These are phyloP conservation scores for Lepus timidus DNA, from an alignment of 2,113 vertebrate species.

Conservation along the genomic window DNA sequence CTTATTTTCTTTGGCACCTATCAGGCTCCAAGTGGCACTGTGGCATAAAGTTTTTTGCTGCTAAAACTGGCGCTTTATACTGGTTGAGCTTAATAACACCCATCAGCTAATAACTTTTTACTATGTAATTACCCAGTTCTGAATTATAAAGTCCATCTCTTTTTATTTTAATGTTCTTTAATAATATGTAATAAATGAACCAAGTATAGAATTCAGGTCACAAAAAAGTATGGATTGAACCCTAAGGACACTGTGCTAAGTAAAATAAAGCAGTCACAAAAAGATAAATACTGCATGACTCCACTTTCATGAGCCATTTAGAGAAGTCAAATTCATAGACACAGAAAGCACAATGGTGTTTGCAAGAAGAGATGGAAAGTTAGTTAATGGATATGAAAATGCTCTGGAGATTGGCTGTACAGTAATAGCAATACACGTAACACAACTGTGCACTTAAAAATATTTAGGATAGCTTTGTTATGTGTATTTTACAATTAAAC, in stretches of 20 bases:
- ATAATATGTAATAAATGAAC: slow-evolving; percentile 34
- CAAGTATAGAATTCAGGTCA: background rate
- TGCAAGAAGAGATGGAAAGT: background rate
- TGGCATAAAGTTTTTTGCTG: slow-evolving; percentile 13
- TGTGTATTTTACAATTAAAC: background rate
- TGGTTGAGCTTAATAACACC: background rate
- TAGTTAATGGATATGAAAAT: background rate
- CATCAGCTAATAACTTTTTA: background rate
- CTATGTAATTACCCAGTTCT: background rate
- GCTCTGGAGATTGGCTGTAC: background rate
- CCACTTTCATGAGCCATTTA: background rate
- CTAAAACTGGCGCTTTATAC: background rate
- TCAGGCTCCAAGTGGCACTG: background rate
- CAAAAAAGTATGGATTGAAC: slow-evolving; percentile 3
- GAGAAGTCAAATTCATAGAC: background rate
- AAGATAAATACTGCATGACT: background rate
- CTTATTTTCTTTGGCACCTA: background rate
- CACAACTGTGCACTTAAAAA: background rate
- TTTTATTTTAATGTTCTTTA: slow-evolving; percentile 51
- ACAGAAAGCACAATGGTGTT: background rate
- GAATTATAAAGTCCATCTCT: background rate
- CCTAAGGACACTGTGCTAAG: background rate
- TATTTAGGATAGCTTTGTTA: background rate
- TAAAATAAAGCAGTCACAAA: slow-evolving; percentile 26
- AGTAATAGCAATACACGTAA: background rate